Conservation (phyloP, 1,140 invertebrate genomes). For the Magallana gigas region DNA sequence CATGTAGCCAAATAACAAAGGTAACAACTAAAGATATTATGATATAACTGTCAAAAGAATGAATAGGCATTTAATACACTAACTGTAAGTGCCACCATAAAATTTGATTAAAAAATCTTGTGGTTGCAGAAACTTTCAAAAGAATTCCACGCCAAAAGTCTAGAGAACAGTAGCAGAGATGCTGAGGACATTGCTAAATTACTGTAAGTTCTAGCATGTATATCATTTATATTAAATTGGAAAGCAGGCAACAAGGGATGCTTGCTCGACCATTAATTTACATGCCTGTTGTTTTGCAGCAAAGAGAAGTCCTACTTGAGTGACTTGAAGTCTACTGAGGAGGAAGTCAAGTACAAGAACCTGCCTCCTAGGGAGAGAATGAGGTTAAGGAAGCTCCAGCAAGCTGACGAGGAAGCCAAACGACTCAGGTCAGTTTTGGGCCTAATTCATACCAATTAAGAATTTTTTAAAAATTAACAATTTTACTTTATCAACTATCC, state of each 20-base stretch:
- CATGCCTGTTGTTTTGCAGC: slow-evolving; percentile 49
- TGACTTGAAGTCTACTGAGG: slow-evolving; percentile 65
- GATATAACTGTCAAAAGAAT: no score
- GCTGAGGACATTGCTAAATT: slow-evolving; percentile 71
- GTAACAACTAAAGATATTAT: no score
- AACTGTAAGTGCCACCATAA: no score
- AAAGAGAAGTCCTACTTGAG: slow-evolving; percentile 70
- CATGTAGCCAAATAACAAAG: no score
- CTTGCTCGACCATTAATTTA: background rate
- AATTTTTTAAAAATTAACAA: no score
- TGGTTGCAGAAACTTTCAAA: slow-evolving; percentile 72
- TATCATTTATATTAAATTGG: background rate
- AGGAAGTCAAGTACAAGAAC: slow-evolving; percentile 69
- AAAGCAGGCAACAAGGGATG: background rate
- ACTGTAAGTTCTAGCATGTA: slow-evolving; percentile 65
- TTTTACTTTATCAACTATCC: no score
- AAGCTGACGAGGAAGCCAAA: slow-evolving; percentile 73
- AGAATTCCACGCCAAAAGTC: slow-evolving; percentile 67
- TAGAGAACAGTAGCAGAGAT: slow-evolving; percentile 67
- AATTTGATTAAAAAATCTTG: no score
- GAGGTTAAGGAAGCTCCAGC: slow-evolving; percentile 71
- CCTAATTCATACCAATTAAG: no score
- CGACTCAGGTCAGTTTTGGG: slow-evolving; percentile 65
- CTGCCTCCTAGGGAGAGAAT: slow-evolving; percentile 75
- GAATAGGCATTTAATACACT: no score